Conservation (phyloP, 2,888 invertebrate genomes). For the Drosophila longiperda region DNA sequence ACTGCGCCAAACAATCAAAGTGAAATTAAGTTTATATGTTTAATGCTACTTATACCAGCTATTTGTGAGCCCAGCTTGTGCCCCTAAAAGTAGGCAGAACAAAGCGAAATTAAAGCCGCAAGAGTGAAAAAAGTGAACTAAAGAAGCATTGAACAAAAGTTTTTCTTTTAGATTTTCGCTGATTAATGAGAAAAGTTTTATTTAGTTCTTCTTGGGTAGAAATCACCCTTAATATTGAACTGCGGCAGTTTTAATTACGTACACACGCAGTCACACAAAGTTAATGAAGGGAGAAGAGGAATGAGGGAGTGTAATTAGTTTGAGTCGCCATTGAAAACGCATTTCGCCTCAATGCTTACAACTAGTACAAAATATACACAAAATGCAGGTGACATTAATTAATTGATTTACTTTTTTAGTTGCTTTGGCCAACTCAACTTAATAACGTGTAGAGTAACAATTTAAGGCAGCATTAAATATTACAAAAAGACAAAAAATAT, state of each 20-base stretch:
- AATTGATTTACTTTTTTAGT: conserved; percentile 69
- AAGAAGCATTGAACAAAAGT: conserved; percentile 69
- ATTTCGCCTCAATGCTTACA: conserved; percentile 54
- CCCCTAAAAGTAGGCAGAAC: conserved; percentile 47
- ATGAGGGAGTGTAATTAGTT: conserved; percentile 65
- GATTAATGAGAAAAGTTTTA: conserved; percentile 82
- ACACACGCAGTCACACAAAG: conserved; percentile 45
- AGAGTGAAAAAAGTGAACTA: conserved; percentile 7
- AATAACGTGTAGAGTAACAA: conserved; percentile 1
- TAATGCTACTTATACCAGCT: conserved; percentile 66
- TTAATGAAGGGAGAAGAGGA: neutral
- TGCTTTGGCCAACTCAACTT: conserved; percentile 4
- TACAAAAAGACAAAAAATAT: neutral
- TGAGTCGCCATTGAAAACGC: conserved; percentile 68
- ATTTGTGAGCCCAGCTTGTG: conserved; percentile 21
- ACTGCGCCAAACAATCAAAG: conserved; percentile 80
- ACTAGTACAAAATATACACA: conserved; percentile 17
- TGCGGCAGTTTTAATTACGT: conserved; percentile 79
- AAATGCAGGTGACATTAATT: conserved; percentile 78
- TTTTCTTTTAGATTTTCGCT: conserved; percentile 81
- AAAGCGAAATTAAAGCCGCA: conserved; percentile 71
- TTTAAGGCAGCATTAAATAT: conserved; percentile 40
- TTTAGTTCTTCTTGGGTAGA: conserved; percentile 56
- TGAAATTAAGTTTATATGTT: conserved; percentile 80
- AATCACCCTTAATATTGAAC: conserved; percentile 54